These are phyloP conservation scores for Numenius arquata DNA, from an alignment of 2,113 vertebrate species.

Conservation along the genomic window DNA sequence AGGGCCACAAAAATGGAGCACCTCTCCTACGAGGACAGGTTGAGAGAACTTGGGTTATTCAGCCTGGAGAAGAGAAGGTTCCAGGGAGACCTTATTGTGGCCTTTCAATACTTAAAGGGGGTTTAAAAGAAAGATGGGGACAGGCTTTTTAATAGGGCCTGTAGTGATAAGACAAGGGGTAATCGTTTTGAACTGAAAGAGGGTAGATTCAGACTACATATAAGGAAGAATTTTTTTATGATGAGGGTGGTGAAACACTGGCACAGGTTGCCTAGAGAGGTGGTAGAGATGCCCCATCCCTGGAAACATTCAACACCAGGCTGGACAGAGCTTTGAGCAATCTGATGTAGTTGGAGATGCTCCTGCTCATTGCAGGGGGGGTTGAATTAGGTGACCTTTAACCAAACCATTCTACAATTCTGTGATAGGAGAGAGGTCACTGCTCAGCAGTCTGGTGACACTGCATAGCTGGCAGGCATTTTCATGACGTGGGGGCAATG, in stretches of 20 bases:
- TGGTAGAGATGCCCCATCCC: neutral
- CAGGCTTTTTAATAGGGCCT: neutral
- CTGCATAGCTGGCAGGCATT: neutral
- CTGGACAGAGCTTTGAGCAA: neutral
- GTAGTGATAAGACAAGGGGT: neutral
- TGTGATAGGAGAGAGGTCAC: neutral
- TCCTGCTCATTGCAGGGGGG: neutral
- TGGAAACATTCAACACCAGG: neutral
- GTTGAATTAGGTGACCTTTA: neutral
- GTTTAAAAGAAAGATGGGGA: neutral
- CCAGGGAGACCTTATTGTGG: neutral
- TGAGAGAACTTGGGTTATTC: neutral
- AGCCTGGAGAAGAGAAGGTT: neutral
- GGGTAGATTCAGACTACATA: neutral
- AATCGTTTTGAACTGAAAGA: neutral
- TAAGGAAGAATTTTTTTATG: neutral
- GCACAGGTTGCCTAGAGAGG: neutral
- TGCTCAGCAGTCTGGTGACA: neutral
- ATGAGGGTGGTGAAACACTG: neutral
- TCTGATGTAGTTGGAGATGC: neutral
- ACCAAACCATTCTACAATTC: neutral
- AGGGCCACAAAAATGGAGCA: neutral
- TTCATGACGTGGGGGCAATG: neutral
- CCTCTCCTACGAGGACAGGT: accelerated
- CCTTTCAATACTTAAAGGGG: neutral